Conservation (phyloP, 2,113 vertebrate species). For the Eira barbara region DNA sequence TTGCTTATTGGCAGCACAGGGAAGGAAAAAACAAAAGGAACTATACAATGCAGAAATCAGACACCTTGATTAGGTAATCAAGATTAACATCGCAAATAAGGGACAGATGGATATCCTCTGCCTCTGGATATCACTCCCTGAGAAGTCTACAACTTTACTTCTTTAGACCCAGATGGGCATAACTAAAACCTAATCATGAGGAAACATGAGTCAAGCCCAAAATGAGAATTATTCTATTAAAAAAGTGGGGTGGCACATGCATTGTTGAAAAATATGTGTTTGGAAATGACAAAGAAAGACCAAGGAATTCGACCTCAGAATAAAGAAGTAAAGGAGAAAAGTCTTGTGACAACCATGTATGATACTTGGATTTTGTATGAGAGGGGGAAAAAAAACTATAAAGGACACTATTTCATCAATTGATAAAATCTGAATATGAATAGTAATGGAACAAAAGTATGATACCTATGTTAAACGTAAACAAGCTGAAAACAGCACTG, state of each 20-base stretch:
- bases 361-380: not conserved
- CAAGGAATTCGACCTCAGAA: not conserved
- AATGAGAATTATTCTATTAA: not conserved
- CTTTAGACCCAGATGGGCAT: not conserved
- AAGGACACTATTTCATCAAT: not conserved
- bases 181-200: not conserved
- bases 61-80: not conserved
- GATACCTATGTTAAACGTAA: not conserved
- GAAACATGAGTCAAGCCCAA: not conserved
- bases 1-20: not conserved
- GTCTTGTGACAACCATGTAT: not conserved
- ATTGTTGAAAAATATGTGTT: not conserved
- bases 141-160: not conserved
- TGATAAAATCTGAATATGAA: not conserved
- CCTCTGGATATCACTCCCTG: not conserved
- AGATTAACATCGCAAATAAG: not conserved
- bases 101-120: not conserved
- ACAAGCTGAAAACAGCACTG: not conserved
- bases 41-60: not conserved
- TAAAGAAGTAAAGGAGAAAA: not conserved
- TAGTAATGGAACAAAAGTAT: not conserved
- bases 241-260: not conserved
- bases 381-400: not conserved
- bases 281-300: not conserved
- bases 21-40: not conserved